Conservation (phyloP, 2,888 invertebrate genomes). For the Alentia gelatinosa region DNA sequence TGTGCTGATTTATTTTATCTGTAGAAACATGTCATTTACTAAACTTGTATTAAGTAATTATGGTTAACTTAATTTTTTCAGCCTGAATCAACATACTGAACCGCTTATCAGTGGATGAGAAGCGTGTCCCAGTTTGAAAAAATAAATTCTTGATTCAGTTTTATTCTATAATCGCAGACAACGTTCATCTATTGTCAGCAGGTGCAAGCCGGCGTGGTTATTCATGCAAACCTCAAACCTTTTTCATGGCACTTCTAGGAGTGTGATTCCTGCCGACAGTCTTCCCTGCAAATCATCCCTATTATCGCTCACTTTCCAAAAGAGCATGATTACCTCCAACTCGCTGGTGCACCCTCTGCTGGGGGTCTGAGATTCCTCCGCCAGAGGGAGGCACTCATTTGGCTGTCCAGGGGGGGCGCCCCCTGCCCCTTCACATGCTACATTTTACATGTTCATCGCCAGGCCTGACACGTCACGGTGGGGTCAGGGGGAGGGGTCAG, state of each 20-base stretch:
- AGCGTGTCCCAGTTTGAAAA: too few relatives aligned
- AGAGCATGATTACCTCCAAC: not conserved
- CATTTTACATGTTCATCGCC: constrained; percentile 11
- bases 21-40: too few relatives aligned
- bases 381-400: not conserved
- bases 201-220: not conserved
- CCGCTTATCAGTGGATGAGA: too few relatives aligned
- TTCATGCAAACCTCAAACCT: not conserved
- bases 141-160: too few relatives aligned
- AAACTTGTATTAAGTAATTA: too few relatives aligned
- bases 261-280: not conserved
- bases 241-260: too few relatives aligned
- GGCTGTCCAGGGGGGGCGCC: not conserved
- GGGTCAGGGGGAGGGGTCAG: not conserved
- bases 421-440: not conserved
- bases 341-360: not conserved
- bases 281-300: not conserved
- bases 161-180: too few relatives aligned
- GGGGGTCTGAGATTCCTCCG: not conserved
- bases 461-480: not conserved
- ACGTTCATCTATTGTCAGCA: not conserved
- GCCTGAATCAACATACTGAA: too few relatives aligned
- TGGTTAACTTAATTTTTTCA: too few relatives aligned
- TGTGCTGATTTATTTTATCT: too few relatives aligned
- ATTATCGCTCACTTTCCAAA: not conserved